Evolutionary conservation across 2,113 vertebrate genomes (phyloP), one percentile per base, ranked within the genome.

Genomic region (Microtus richardsoni): DNA sequence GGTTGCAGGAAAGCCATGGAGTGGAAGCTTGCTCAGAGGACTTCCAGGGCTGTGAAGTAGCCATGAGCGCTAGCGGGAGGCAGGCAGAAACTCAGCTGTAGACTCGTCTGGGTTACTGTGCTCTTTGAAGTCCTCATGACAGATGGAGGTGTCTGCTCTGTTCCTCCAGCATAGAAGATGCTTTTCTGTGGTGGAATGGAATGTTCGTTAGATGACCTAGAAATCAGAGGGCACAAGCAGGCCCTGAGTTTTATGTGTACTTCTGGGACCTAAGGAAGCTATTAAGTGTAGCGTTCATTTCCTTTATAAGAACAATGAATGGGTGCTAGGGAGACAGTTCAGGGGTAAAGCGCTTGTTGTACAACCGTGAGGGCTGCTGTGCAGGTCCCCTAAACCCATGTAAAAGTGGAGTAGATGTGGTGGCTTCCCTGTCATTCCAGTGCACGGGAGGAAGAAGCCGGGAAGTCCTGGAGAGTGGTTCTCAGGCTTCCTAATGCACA

Each of bases 121-220:
- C 28, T 47, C 93, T 96, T 82, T 78, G 78, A 78, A 89, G 44
- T 60, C 70, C 39, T 83, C 2, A 19, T 21, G 71, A 60, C 77
- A 60, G 21, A 19, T 13, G 7, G 91, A 58, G 68, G 12, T 62
- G 21, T 62, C 3, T 58, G 17, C 80, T 14, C 70, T 33, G 17
- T 49, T 26, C 58, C 64, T 86, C 30, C 30, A 12, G 26, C 39
- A 66, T 78, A 30, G 75, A 86, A 22, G 28, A 3, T 7, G 3
- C 80, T 77, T 78, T 80, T 58, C 13, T 49, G 26, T 17, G 12
- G 54, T 75, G 14, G n/a, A 47, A 6, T 36, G 28, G 70, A 58
- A 2, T 82, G 14, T 88, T 85, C 60, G 68, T 36, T 60, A 74
- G 22, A 8, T 21, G 39, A 68, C 33, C 41, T n/a, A 36, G 64